Evolutionary conservation across 1,140 invertebrate genomes (phyloP).

Genomic region (Oedothorax gibbosus): DNA sequence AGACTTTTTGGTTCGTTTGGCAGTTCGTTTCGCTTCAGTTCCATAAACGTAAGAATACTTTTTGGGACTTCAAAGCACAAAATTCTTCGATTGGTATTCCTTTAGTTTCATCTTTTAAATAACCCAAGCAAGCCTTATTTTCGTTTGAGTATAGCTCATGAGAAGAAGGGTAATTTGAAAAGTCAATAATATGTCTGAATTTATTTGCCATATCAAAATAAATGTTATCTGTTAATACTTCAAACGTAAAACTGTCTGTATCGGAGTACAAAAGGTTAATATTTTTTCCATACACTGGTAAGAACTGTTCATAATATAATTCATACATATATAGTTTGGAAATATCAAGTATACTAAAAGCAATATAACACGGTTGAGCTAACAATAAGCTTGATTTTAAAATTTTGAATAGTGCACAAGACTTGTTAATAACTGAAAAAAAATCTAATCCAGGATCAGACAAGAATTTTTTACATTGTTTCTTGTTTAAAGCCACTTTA

Average conservation of each 20-base stretch:
- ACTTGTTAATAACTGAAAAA: slow-evolving; percentile 12
- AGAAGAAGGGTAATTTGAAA: slow-evolving; percentile 61
- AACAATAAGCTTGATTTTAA: slow-evolving; percentile 26
- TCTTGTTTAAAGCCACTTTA: background rate
- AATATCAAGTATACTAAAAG: slow-evolving; percentile 64
- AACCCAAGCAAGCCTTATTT: slow-evolving; percentile 71
- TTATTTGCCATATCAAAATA: slow-evolving; percentile 57
- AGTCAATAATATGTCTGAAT: slow-evolving; percentile 41
- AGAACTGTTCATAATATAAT: slow-evolving; percentile 64
- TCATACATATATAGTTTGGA: slow-evolving; percentile 65
- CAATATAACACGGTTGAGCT: slow-evolving; percentile 42
- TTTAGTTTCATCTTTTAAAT: slow-evolving; percentile 71
- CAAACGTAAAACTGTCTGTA: slow-evolving; percentile 58
- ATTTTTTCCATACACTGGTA: slow-evolving; percentile 61
- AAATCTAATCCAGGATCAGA: slow-evolving; percentile 63
- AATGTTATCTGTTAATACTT: slow-evolving; percentile 59
- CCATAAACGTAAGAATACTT: slow-evolving; percentile 18
- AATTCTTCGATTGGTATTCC: slow-evolving; percentile 67
- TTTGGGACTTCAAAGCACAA: slow-evolving; percentile 68
- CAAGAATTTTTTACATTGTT: background rate
- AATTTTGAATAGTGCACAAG: slow-evolving; percentile 9
- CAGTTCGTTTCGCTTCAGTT: slow-evolving; percentile 6
- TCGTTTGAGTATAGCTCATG: slow-evolving; percentile 59
- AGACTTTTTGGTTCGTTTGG: slow-evolving; percentile 18
- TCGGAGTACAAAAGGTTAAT: slow-evolving; percentile 61